Conservation (phyloP, 2,113 vertebrate species). For the Dromaius novaehollandiae region DNA sequence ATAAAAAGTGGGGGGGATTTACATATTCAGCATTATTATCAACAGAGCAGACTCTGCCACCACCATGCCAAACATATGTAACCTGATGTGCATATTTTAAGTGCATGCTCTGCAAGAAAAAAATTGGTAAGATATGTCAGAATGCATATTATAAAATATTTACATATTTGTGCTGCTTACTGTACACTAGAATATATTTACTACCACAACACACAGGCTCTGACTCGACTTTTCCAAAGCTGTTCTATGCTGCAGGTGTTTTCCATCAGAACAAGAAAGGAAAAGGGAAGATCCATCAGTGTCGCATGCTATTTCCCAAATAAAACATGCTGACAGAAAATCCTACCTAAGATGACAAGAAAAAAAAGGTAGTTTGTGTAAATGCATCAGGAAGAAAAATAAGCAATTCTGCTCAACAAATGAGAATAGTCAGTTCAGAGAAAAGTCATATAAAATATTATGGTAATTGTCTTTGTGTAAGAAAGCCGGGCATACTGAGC, state of each 20-base stretch:
- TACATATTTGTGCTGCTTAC: slow-evolving; percentile 61
- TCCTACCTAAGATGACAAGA: neutral
- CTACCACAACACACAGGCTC: neutral
- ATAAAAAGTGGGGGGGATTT: slow-evolving; percentile 60
- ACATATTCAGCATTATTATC: slow-evolving; percentile 71
- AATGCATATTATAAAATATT: slow-evolving; percentile 51
- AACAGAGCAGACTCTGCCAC: slow-evolving; percentile 57
- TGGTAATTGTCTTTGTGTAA: neutral
- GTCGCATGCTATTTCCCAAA: slow-evolving; percentile 22
- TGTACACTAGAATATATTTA: slow-evolving; percentile 39
- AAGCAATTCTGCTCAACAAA: neutral
- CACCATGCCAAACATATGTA: neutral
- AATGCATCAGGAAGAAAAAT: neutral
- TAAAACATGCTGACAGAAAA: slow-evolving; percentile 34
- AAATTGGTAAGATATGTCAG: neutral
- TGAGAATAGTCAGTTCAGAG: neutral
- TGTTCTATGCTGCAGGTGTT: slow-evolving; percentile 29
- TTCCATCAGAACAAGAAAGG: slow-evolving; percentile 34
- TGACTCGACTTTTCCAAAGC: slow-evolving; percentile 37
- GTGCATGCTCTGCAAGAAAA: slow-evolving; percentile 10
- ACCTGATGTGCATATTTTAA: slow-evolving; percentile 10
- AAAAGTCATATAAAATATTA: slow-evolving; percentile 21
- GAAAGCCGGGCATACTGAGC: neutral
- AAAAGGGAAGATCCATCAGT: slow-evolving; percentile 25
- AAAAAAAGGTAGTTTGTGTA: slow-evolving; percentile 22